Evolutionary conservation across 1,140 invertebrate species (phyloP).

Genomic region (Zaprionus lachaisei): DNA sequence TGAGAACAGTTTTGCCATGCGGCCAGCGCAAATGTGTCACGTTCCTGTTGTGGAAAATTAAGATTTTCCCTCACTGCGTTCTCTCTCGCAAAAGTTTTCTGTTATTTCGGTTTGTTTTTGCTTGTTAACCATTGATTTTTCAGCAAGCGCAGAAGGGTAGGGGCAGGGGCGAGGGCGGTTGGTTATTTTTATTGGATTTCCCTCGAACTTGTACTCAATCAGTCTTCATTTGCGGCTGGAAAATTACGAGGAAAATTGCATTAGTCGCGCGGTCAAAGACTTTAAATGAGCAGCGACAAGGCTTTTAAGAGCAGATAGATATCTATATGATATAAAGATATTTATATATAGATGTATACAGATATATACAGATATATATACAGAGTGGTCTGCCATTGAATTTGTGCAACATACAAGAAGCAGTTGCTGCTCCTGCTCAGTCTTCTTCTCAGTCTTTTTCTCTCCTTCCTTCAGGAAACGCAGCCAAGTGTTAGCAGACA

Average conservation of each 20-base stretch:
- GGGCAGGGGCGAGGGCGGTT: background rate
- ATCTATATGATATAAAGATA: background rate
- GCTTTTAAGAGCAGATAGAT: conserved; percentile 7
- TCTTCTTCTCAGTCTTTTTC: conserved; percentile 1
- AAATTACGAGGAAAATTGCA: conserved; percentile 69
- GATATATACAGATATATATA: background rate
- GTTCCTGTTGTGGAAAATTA: conserved; percentile 71
- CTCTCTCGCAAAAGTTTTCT: conserved; percentile 18
- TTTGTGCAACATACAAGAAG: conserved; percentile 32
- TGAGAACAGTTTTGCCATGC: conserved; percentile 55
- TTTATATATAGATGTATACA: background rate
- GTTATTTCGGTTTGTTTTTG: conserved; percentile 58
- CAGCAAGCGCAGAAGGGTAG: conserved; percentile 8
- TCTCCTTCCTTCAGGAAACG: conserved; percentile 50
- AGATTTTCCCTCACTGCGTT: conserved; percentile 48
- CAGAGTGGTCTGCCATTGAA: background rate
- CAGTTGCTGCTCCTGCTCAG: conserved; percentile 37
- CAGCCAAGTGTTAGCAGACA: conserved; percentile 71
- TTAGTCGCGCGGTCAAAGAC: conserved; percentile 47
- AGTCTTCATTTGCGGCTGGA: conserved; percentile 62
- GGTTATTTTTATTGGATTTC: conserved; percentile 44
- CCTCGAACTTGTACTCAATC: conserved; percentile 52
- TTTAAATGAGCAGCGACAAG: conserved; percentile 7
- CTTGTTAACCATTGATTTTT: conserved; percentile 74
- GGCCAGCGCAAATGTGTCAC: conserved; percentile 71